Conservation (phyloP, 2,113 vertebrate genomes). For the Sialia sialis region DNA sequence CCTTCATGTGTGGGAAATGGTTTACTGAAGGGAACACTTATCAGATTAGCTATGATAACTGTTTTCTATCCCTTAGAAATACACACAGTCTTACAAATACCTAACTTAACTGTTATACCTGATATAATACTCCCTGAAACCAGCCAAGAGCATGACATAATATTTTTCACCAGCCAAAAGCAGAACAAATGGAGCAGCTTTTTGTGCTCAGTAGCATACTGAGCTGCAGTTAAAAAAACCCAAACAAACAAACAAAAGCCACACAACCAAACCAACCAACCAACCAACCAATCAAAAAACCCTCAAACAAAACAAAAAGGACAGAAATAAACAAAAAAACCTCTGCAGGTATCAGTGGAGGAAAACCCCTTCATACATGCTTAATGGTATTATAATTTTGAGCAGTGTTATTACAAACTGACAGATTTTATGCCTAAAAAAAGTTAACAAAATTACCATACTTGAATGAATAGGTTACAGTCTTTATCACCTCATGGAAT, state of each 20-base stretch:
- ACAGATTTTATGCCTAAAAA: constrained; percentile 1
- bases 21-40: constrained; percentile 30
- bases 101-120: constrained; percentile 31
- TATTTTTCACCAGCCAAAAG: constrained; percentile 31
- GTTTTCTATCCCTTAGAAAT: constrained; percentile 31
- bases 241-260: no score
- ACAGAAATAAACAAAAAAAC: not conserved
- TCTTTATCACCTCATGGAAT: not conserved
- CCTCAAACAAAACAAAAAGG: not conserved
- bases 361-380: not conserved
- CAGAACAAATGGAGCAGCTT: constrained; percentile 14
- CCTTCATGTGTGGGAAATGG: constrained; percentile 46
- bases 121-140: constrained; percentile 38
- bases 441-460: not conserved
- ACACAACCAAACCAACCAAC: no score
- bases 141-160: constrained; percentile 38
- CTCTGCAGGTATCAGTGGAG: not conserved
- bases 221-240: constrained; percentile 4
- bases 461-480: not conserved
- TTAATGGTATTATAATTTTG: not conserved
- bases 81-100: constrained; percentile 28
- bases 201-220: not conserved
- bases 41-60: constrained; percentile 37
- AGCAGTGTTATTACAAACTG: not conserved
- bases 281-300: no score